These are phyloP conservation scores for Eudorcas thomsonii DNA, from an alignment of 2,113 vertebrate genomes.

Conservation along the genomic window DNA sequence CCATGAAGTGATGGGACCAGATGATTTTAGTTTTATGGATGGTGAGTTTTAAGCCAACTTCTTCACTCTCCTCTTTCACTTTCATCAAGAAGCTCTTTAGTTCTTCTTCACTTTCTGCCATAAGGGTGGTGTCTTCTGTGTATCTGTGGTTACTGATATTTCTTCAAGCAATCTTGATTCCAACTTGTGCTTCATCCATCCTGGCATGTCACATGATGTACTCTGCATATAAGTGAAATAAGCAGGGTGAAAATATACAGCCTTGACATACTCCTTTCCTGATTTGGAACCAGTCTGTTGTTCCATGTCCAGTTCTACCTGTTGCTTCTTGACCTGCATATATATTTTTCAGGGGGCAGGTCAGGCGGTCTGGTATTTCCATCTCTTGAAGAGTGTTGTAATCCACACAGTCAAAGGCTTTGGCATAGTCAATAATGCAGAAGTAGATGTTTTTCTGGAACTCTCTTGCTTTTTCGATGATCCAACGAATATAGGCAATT, in stretches of 20 bases:
- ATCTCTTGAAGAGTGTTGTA: neutral
- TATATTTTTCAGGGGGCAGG: neutral
- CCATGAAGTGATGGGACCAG: neutral
- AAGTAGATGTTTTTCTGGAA: neutral
- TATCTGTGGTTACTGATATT: neutral
- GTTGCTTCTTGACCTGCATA: neutral
- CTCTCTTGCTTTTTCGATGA: accelerated
- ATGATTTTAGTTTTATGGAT: neutral
- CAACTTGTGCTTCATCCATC: neutral
- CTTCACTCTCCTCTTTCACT: neutral
- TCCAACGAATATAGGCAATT: neutral
- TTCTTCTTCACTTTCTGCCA: neutral
- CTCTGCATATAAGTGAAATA: neutral
- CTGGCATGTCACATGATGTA: neutral
- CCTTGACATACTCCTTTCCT: neutral
- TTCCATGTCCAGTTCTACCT: neutral
- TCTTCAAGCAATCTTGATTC: neutral
- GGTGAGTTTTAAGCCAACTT: neutral
- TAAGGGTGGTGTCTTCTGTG: neutral
- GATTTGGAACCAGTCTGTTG: neutral
- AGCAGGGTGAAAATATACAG: neutral
- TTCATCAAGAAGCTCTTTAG: neutral
- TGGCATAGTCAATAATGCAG: neutral
- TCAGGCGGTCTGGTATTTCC: neutral
- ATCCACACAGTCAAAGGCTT: neutral